Conservation (phyloP, 1,140 invertebrate genomes). For the Pachypeltis micranthus region DNA sequence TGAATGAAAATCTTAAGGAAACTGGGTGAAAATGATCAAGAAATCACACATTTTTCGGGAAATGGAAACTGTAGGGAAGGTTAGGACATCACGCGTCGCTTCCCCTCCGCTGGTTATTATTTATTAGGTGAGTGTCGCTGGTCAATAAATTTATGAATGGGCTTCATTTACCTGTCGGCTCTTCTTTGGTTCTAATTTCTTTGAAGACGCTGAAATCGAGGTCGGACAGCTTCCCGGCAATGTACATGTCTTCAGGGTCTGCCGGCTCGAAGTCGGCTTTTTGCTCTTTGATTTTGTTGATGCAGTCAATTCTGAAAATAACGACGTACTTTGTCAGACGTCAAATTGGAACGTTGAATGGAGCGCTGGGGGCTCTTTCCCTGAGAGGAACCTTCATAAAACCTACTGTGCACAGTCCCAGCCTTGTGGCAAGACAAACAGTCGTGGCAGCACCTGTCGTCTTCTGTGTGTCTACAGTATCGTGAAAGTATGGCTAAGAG, state of each 20-base stretch:
- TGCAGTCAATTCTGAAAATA: conserved; percentile 45
- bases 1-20: too few species aligned
- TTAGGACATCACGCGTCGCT: too few species aligned
- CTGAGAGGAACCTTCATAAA: too few species aligned
- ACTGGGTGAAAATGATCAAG: too few species aligned
- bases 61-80: too few species aligned
- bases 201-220: conserved; percentile 51
- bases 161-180: conserved; percentile 33
- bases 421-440: too few species aligned
- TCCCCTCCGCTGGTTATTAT: too few species aligned
- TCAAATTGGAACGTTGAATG: neutral
- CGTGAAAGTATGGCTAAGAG: neutral
- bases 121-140: too few species aligned
- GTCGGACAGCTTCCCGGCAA: conserved; percentile 54
- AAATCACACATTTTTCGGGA: too few species aligned
- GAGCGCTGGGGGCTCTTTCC: neutral
- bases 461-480: neutral
- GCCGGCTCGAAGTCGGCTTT: conserved; percentile 67
- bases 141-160: too few species aligned
- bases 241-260: conserved; percentile 74
- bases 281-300: conserved; percentile 54
- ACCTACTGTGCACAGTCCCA: neutral
- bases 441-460: too few species aligned
- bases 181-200: conserved; percentile 52
- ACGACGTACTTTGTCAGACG: neutral